Evolutionary conservation across 2,797 vertebrate genomes (phyloP).

Genomic region (Sebastiscus albofasciatus): DNA sequence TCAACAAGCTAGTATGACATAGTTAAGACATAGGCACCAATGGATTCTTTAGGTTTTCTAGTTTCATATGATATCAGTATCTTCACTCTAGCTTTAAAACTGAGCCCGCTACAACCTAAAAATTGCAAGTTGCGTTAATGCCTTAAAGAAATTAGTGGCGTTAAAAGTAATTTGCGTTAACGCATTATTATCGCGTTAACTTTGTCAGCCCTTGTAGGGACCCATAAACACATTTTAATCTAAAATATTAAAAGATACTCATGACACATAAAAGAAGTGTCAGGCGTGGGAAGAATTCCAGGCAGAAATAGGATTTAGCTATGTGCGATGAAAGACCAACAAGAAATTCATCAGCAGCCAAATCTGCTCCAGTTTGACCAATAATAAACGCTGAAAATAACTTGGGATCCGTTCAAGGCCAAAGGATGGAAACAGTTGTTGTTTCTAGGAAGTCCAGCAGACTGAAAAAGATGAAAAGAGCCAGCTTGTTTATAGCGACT

Average conservation of each 20-base stretch:
- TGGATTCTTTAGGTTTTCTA: too few relatives aligned
- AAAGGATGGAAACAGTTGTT: slow-evolving; percentile 3
- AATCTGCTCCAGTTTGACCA: slow-evolving; percentile 9
- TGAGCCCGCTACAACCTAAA: too few relatives aligned
- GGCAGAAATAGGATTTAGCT: not conserved
- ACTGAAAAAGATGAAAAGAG: slow-evolving; percentile 19
- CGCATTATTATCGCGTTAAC: too few relatives aligned
- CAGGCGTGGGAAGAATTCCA: not conserved
- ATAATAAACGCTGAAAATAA: slow-evolving; percentile 6
- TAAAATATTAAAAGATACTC: not conserved
- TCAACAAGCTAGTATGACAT: too few relatives aligned
- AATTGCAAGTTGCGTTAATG: rapidly evolving
- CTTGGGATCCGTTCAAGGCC: slow-evolving; percentile 5
- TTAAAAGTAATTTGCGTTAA: too few relatives aligned
- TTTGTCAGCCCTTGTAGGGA: too few relatives aligned
- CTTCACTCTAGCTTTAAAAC: too few relatives aligned
- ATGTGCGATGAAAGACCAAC: not conserved
- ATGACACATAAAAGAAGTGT: not conserved
- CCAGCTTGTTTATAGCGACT: slow-evolving; percentile 26
- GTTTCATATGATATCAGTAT: too few relatives aligned
- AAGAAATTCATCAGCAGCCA: slow-evolving; percentile 2
- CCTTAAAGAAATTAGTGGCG: rapidly evolving
- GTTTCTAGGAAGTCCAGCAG: slow-evolving; percentile 24
- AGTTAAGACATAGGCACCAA: too few relatives aligned
- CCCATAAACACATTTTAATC: not conserved